Conservation (phyloP, 2,113 vertebrate genomes). For the Amia ocellicauda region DNA sequence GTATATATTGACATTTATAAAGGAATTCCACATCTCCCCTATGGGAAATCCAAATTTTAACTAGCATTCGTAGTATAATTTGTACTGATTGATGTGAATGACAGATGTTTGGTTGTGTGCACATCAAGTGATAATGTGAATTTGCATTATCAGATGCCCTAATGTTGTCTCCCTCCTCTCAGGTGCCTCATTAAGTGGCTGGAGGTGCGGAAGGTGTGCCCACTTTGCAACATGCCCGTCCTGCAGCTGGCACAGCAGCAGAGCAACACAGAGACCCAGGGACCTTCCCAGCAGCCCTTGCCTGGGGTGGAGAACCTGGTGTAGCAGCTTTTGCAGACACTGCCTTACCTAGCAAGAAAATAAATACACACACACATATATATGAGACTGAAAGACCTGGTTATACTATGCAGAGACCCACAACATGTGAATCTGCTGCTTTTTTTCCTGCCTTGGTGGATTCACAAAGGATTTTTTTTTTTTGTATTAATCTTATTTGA, state of each 20-base stretch:
- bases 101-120: no score
- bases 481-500: no score
- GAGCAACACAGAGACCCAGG: constrained; percentile 65
- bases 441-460: constrained; percentile 28
- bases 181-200: constrained; percentile 99
- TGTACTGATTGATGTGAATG: no score
- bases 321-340: constrained; percentile 53
- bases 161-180: constrained; percentile 11
- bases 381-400: constrained; percentile 33
- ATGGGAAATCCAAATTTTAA: no score
- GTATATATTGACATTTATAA: no score
- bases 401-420: constrained; percentile 38
- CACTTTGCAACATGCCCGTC: constrained; percentile 96
- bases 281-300: constrained; percentile 75
- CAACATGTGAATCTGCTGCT: constrained; percentile 34
- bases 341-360: constrained; percentile 26
- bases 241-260: constrained; percentile 92
- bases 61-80: no score
- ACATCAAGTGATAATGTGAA: no score
- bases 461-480: constrained; percentile 31
- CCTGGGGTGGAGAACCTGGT: constrained; percentile 89
- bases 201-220: constrained; percentile 97
- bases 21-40: no score
- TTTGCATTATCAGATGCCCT: background rate
- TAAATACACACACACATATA: constrained; percentile 45